phyloP scores from a whole-genome alignment of 2,113 vertebrate genomes.

The Albula glossodonta region DNA sequence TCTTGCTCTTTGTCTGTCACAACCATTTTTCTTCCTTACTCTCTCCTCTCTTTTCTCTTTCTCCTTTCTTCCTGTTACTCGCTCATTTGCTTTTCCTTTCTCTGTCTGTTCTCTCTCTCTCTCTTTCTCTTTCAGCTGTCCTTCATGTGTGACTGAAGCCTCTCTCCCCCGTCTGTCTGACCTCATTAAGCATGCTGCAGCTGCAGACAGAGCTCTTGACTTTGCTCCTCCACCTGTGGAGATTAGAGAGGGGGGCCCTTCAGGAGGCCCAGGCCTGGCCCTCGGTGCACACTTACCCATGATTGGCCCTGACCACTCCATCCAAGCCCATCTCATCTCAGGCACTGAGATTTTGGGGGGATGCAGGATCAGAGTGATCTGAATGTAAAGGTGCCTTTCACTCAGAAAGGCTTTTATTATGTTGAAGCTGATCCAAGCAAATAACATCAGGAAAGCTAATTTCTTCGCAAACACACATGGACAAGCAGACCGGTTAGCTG shows the following conservation, averaged over 20 bases:
- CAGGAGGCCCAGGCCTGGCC: no score
- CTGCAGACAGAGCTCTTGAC: constrained; percentile 6
- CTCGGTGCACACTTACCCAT: neutral
- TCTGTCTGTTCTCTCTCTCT: neutral
- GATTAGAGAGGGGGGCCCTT: neutral
- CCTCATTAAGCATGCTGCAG: neutral
- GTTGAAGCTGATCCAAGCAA: neutral
- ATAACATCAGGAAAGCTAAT: constrained; percentile 10
- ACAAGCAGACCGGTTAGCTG: neutral
- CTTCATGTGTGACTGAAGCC: neutral
- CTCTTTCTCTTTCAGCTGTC: neutral
- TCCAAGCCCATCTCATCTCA: neutral
- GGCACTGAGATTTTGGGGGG: neutral
- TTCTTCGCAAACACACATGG: neutral
- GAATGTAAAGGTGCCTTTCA: constrained; percentile 3
- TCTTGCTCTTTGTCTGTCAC: neutral
- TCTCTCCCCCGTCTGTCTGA: constrained; percentile 1
- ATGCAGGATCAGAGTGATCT: no score
- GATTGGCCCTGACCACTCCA: constrained; percentile 14
- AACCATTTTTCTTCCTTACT: neutral
- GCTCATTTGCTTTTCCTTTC: neutral
- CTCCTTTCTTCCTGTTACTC: neutral
- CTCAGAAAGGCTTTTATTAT: neutral
- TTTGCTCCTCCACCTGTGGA: neutral
- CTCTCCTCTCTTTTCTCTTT: neutral